These are phyloP conservation scores for Nematopogon swammerdamellus DNA, from an alignment of 2,888 invertebrate genomes.

Conservation along the genomic window DNA sequence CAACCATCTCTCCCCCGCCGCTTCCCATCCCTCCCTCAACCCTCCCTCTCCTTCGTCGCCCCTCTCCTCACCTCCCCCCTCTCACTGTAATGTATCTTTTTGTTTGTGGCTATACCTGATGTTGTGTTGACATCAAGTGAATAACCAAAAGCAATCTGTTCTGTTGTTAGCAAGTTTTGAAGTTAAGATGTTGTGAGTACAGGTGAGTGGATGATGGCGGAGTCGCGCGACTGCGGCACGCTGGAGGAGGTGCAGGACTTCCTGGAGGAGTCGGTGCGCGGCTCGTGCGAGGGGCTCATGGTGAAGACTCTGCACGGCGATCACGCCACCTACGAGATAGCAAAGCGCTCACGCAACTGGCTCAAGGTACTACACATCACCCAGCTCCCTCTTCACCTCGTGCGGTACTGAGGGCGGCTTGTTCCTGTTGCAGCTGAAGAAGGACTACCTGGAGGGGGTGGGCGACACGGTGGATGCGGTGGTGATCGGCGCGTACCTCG, in stretches of 20 bases:
- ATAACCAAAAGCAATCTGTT: no score
- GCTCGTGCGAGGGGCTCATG: conserved; percentile 98
- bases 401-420: no score
- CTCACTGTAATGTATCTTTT: no score
- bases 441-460: conserved; percentile 95
- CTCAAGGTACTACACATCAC: conserved; percentile 74
- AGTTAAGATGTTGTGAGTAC: no score
- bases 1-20: no score
- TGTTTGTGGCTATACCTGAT: no score
- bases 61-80: no score
- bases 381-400: no score
- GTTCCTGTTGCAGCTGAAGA: conserved; percentile 63
- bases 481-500: conserved; percentile 91
- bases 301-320: conserved; percentile 85
- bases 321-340: conserved; percentile 95
- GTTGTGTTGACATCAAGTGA: no score
- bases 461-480: conserved; percentile 96
- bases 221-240: conserved; percentile 72
- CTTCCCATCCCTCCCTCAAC: no score
- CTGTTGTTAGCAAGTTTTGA: no score
- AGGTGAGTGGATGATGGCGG: conserved; percentile 87
- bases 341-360: conserved; percentile 92
- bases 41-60: no score
- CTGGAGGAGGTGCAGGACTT: conserved; percentile 93
- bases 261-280: conserved; percentile 86